Base-by-base conservation (phyloP, 1,140 invertebrate genomes). In the Pseudomyrmex dendroicus region DNA sequence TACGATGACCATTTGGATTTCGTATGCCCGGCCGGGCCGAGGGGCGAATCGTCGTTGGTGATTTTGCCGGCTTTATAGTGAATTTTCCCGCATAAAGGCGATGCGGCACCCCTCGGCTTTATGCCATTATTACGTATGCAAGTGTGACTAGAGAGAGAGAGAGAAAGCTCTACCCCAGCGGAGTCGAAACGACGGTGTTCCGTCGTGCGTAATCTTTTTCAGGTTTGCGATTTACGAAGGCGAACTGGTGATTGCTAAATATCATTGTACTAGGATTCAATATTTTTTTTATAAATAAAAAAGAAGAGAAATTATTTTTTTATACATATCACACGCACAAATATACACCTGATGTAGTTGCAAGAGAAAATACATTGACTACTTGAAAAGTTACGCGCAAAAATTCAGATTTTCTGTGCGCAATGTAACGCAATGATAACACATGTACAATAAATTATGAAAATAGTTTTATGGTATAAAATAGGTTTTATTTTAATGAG, bases 1-100 rank as follows among this genome's bases (percentile, higher is more conserved):
- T 93, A 93, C 92, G 92, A 93, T 93, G 92, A 93, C 92, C 92
- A 93, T 93, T 93, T 93, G 91, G 92, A 92, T 93, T 93, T 93
- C 89, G 89, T 90, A 87, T 87, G 84, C 78, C 35, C 70, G 72
- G 82, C 35, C 84, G 70, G 84, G 64, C 72, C 35, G 83, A 74
- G 70, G 80, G 76, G 82, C 56, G 57, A 86, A 46, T 22, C 70
- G 87, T 86, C 83, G 83, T 73, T 87, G 86, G 91, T 90, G 90
- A 93, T 92, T 93, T 92, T 90, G 89, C 86, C 88, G 89, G 92
- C 90, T 93, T 92, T 92, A 91, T 90, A 91, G 87, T 91, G 87
- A 92, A 92, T 93, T 92, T 93, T 87, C 80, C 83, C 63, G 86
- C 76, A 92, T 93, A 92, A 92, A 92, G 78, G 90, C 90, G 87